A percentile compares a stretch with the other conserved stretches of the same genome.
phyloP scores from a whole-genome alignment of 1,140 invertebrate species.

The Drosophila asahinai region DNA sequence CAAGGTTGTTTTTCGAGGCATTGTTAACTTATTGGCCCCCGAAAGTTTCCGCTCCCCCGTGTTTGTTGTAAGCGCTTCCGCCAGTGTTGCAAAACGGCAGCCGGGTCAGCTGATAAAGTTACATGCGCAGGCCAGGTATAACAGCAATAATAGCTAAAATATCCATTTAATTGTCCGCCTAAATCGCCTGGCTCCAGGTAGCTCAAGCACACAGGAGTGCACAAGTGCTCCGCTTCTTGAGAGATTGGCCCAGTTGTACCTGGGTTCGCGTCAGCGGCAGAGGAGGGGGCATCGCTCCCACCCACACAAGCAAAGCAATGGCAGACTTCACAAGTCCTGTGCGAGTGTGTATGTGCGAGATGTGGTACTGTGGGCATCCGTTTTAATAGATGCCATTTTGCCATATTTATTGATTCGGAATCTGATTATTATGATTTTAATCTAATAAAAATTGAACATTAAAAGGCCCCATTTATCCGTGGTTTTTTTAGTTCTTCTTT shows the following conservation, averaged over 20 bases:
- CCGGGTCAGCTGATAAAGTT: constrained; percentile 71
- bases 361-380: not conserved
- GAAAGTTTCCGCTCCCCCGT: constrained; percentile 15
- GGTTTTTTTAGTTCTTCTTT: not conserved
- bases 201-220: not conserved
- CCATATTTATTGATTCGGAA: not conserved
- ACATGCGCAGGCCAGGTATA: constrained; percentile 38
- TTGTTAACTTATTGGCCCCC: constrained; percentile 7
- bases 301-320: constrained; percentile 11
- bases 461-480: too few relatives aligned
- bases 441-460: too few relatives aligned
- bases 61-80: constrained; percentile 57
- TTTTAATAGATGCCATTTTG: not conserved
- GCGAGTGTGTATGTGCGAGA: not conserved
- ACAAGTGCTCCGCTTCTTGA: not conserved
- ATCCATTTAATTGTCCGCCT: not conserved
- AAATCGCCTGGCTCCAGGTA: not conserved
- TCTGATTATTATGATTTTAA: not conserved
- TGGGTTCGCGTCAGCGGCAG: not conserved
- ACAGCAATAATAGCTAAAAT: constrained; percentile 10
- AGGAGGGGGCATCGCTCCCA: not conserved
- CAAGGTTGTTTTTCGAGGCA: constrained; percentile 48
- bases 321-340: not conserved
- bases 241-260: not conserved
- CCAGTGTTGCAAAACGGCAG: constrained; percentile 53